phyloP scores from a whole-genome alignment of 2,113 vertebrate species.

The Porphyrio hochstetteri region DNA sequence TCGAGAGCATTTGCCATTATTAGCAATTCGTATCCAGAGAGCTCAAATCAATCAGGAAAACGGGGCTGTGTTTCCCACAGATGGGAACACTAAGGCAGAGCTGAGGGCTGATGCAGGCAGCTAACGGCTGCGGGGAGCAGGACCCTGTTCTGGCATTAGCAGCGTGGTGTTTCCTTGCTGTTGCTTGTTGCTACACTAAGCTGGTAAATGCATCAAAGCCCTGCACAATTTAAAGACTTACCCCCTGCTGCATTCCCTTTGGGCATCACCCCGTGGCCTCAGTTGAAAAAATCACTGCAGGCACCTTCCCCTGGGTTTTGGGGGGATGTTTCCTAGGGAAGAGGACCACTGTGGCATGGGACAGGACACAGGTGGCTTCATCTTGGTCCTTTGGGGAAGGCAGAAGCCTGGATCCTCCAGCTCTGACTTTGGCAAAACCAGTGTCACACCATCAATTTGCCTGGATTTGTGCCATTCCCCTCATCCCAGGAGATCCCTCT shows the following conservation, averaged over 20 bases:
- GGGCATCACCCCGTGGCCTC: not conserved
- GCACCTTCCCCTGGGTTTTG: too few relatives aligned
- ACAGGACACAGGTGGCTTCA: not conserved
- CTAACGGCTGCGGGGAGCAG: not conserved
- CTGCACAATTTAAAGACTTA: not conserved
- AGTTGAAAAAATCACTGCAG: too few relatives aligned
- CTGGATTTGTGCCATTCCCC: not conserved
- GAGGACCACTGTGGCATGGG: fast-evolving
- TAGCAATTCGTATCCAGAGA: not conserved
- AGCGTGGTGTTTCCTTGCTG: fast-evolving
- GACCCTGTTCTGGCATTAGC: not conserved
- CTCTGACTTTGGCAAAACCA: not conserved
- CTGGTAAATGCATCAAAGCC: not conserved
- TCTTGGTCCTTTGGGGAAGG: not conserved
- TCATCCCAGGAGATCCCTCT: not conserved
- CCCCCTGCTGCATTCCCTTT: not conserved
- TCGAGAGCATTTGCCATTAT: not conserved
- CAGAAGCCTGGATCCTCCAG: not conserved
- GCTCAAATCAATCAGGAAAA: not conserved
- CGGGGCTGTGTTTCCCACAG: not conserved
- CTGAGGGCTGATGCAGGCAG: not conserved
- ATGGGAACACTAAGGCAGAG: not conserved
- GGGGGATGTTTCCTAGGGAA: not conserved
- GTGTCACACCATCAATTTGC: not conserved
- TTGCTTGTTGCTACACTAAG: not conserved